Conservation (phyloP, 2,888 invertebrate genomes). For the Hypsopygia costalis region DNA sequence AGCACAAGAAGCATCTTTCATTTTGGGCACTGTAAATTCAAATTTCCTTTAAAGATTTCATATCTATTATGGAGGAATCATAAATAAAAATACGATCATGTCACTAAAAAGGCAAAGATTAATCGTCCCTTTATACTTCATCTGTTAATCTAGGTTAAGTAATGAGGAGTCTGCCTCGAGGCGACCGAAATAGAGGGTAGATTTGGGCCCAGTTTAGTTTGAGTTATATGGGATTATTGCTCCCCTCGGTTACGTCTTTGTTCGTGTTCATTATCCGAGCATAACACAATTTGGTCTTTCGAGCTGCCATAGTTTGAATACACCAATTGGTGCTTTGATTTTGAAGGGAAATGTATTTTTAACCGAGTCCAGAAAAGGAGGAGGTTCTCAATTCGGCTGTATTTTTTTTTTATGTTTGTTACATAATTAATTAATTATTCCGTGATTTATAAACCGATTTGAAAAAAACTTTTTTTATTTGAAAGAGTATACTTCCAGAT, state of each 20-base stretch:
- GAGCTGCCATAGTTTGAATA: background rate
- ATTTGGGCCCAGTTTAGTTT: constrained; percentile 13
- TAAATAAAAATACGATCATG: constrained; percentile 3
- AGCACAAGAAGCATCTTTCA: too few species aligned
- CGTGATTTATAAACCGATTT: too few species aligned
- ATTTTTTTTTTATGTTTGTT: too few species aligned
- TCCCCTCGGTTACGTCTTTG: constrained; percentile 2
- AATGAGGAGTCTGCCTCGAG: constrained; percentile 18
- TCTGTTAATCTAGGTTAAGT: constrained; percentile 21
- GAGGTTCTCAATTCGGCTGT: too few species aligned
- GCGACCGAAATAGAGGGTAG: constrained; percentile 9
- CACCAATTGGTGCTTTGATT: background rate
- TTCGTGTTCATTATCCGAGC: background rate
- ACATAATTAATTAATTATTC: too few species aligned
- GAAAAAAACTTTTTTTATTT: too few species aligned
- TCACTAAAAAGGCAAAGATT: constrained; percentile 20
- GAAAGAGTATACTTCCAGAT: too few species aligned
- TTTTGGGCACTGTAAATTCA: too few species aligned
- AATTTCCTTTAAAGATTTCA: too few species aligned
- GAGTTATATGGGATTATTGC: constrained; percentile 17
- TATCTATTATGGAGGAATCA: too few species aligned
- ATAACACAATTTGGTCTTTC: background rate
- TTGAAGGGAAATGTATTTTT: too few species aligned
- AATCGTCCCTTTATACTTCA: constrained; percentile 17
- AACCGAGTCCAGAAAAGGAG: too few species aligned